Evolutionary conservation across 2,797 vertebrate species (phyloP), one percentile per base, ranked within the genome.

Genomic region (Nannoperca australis): DNA sequence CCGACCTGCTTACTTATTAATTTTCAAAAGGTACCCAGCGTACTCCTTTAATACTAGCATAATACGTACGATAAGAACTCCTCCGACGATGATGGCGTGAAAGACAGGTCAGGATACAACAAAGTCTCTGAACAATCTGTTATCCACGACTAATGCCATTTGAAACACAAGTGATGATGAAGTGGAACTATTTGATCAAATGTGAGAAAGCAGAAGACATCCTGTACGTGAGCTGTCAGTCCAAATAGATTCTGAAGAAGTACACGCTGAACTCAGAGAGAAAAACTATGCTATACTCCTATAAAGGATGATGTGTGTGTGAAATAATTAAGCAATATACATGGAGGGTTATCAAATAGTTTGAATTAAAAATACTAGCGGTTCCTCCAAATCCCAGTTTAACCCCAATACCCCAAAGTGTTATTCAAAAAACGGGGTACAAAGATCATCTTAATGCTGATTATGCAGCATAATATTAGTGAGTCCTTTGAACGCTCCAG

Each of bases 331-430:
- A 74, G 45, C 20, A 53, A 63, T 40, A 42, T 27, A 64, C 15
- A 55, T 7, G 38, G 2, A 51, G 13, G 53, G 66, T 62, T 62
- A 59, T 66, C 49, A 78, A 72, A 51, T 36, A 42, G 10, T 76
- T 63, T 59, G 54, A 18, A 66, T 67, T 22, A 65, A 76, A 83
- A 66, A 79, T 27, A 56, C 27, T 61, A 18, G 44, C 69, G 34
- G 55, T 54, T 62, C 42, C n/a, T 64, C 58, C 81, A 88, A 91
- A 92, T 88, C 87, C 89, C 78, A 81, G 87, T 91, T 91, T 91
- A 90, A 91, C 91, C 91, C 84, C 74, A 90, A 91, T 92, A 88
- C 68, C 70, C 77, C 40, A 5, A 24, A 4, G 78, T 0, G 56
- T 79, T 84, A 82, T 81, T 85, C 1, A 85, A 84, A 88, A 84